Evolutionary conservation across 2,113 vertebrate genomes (phyloP), one percentile per base, ranked within the genome.

Genomic region (Chrysemys picta): DNA sequence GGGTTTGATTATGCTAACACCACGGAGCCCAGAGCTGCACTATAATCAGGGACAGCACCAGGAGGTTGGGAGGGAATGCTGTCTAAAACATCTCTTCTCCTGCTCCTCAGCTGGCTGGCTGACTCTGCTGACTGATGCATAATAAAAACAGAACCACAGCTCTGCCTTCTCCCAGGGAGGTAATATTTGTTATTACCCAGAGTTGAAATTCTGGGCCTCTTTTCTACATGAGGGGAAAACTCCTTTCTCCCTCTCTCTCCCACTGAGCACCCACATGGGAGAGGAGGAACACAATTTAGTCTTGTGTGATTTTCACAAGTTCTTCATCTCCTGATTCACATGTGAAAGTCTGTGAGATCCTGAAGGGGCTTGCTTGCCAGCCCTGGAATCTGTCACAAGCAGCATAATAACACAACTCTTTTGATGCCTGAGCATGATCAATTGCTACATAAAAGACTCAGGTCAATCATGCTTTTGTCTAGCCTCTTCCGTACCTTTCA

Each of bases 401-500:
- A 91, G 16, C 38, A 17, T 75, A n/a, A 78, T n/a, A 53, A 13
- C 8, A 56, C 49, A 86, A 9, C 5, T 78, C 35, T 54, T 89
- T 89, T 27, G 27, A 52, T 72, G 53, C 62, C 16, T 82, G 38
- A 12, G 38, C 79, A 49, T 3, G 7, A 35, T 89, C 82, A 84
- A 27, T 87, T 59, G 45, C 25, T 52, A 16, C 82, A 87, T 52
- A 92, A 93, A 91, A 78, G 27, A 49, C 2, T 4, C 10, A 11
- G 8, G 22, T 88, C 88, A 52, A 19, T 88, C 85, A 35, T 42
- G 10, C 88, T 92, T 62, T 69, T 72, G 21, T 87, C 27, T 62
- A 80, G 42, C 13, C 27, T 84, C 72, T 59, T 82, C 54, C 81
- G 79, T 87, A 38, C 81, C 94, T 96, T 95, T 72, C n/a, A 85